Conservation (phyloP, 1,140 invertebrate genomes). For the Epicauta chinensis region DNA sequence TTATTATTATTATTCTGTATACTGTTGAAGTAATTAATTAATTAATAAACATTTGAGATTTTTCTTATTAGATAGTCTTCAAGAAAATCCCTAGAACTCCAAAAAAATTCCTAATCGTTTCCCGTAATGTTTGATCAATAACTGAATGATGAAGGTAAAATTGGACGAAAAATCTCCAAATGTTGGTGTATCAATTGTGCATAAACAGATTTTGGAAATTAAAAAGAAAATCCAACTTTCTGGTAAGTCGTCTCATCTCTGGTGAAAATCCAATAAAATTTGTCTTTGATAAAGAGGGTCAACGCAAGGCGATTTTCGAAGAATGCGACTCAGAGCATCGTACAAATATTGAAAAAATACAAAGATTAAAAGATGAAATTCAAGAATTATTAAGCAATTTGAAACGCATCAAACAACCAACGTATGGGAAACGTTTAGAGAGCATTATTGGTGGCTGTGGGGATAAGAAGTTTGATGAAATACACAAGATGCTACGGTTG, state of each 20-base stretch:
- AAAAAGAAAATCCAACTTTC: constrained; percentile 77
- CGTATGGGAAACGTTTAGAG: constrained; percentile 25
- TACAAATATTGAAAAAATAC: constrained; percentile 62
- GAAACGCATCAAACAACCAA: constrained; percentile 51
- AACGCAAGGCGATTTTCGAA: constrained; percentile 73
- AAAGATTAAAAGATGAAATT: constrained; percentile 65
- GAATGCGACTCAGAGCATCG: constrained; percentile 68
- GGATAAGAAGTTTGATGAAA: constrained; percentile 49
- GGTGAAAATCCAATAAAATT: not conserved
- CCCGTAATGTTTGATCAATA: too few relatives aligned
- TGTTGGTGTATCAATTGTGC: not conserved
- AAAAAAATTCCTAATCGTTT: too few relatives aligned
- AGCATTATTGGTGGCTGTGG: constrained; percentile 31
- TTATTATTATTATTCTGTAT: too few relatives aligned
- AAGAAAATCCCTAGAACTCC: too few relatives aligned
- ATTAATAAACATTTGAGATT: constrained; percentile 4
- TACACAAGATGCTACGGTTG: constrained; percentile 58
- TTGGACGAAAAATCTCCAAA: too few relatives aligned
- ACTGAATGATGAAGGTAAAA: too few relatives aligned
- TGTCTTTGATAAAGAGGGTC: constrained; percentile 57
- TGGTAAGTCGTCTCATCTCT: constrained; percentile 51
- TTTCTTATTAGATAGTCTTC: not conserved
- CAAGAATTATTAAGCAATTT: constrained; percentile 55
- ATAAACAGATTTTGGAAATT: constrained; percentile 70
- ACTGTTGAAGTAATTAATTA: constrained; percentile 3